Base-by-base conservation (phyloP, 1,140 invertebrate species). In the Drosophila obscura region DNA sequence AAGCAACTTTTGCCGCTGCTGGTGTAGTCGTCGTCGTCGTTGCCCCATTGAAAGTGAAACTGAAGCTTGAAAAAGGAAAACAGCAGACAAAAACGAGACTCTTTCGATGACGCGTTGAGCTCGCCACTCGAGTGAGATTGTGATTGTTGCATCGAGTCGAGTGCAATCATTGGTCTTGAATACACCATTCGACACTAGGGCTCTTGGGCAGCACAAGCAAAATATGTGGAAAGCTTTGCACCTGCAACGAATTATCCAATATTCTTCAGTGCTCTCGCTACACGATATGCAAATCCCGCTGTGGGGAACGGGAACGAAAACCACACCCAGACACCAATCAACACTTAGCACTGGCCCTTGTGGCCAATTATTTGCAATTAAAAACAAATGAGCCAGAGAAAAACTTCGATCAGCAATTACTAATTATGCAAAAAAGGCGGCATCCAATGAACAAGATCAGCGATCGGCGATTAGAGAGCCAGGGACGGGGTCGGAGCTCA, bases 351-450 rank as follows among this genome's bases (percentile, higher is more conserved):
- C 39, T 16, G 52, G 81, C 82, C 81, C 82, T 84, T 81, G 73
- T 67, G 61, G 78, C 82, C 82, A 87, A 87, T 84, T 81, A 84
- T 87, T 71, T 49, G 81, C 73, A 87, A 74, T 84, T 85, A 87
- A 78, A 68, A 68, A 43, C 65, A 48, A 71, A 69, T 58, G 65
- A 43, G 51, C 15, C 31, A 43, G 64, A 31, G 43, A 69, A 65
- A 49, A 50, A 44, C 65, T 41, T 19, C 67, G 49, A 77, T 67
- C 68, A 48, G 65, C 46, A 61, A 77, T 72, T 75, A 64, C 46
- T 50, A 77, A 82, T 87, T 85, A 85, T 85, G 82, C 78, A 88
- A 82, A 85, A 67, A 49, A 49, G 50, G 41, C 77, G 16, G 58
- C 55, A 87, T 74, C 73, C 64, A 80, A 60, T 69, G 73, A 69